Evolutionary conservation across 2,113 vertebrate genomes (phyloP).

Genomic region (Centrocercus urophasianus): DNA sequence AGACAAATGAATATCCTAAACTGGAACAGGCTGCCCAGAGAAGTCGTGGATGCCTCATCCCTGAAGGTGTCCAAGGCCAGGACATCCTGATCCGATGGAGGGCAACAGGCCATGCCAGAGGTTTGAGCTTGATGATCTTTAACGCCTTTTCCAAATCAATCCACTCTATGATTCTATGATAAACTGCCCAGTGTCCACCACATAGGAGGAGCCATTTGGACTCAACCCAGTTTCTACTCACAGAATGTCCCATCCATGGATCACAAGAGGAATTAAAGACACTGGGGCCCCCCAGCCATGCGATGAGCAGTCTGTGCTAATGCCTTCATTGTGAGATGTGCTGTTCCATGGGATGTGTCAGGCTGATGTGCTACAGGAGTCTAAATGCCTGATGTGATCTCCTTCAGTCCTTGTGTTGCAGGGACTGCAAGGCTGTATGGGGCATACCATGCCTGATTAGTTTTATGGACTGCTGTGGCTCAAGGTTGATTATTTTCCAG

Average conservation of each 20-base stretch:
- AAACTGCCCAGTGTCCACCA: not conserved
- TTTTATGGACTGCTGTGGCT: not conserved
- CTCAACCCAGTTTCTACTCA: not conserved
- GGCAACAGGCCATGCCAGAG: too few species aligned
- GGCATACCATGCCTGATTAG: not conserved
- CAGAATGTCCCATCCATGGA: not conserved
- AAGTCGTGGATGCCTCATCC: too few species aligned
- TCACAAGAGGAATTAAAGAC: not conserved
- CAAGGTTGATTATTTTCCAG: not conserved
- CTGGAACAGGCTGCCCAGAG: too few species aligned
- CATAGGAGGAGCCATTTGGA: fast-evolving
- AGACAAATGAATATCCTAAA: not conserved
- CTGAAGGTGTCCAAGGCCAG: too few species aligned
- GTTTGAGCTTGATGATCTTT: too few species aligned
- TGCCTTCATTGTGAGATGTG: not conserved
- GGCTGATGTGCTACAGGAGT: not conserved
- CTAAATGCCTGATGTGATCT: not conserved
- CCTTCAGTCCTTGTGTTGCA: not conserved
- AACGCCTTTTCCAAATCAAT: too few species aligned
- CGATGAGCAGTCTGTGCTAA: not conserved
- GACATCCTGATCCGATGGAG: too few species aligned
- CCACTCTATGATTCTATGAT: too few species aligned
- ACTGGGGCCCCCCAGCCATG: fast-evolving
- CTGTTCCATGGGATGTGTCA: not conserved
- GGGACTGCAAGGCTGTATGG: not conserved